phyloP scores from a whole-genome alignment of 2,113 vertebrate genomes.

The Thunnus maccoyii region DNA sequence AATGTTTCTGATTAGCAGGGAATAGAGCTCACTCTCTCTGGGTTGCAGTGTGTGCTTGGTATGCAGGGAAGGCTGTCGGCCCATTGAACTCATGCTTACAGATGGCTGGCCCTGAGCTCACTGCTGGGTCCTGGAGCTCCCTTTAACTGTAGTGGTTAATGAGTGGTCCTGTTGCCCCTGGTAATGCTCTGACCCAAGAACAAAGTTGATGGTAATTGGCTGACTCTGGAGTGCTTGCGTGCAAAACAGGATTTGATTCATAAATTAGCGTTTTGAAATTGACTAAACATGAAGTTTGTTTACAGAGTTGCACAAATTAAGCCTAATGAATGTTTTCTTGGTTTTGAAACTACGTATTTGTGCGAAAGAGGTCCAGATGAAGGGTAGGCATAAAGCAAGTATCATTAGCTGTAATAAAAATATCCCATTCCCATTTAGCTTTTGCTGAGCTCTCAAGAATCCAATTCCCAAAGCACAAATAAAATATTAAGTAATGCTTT shows the following conservation, averaged over 20 bases:
- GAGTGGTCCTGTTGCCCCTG: conserved; percentile 43
- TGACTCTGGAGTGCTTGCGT: conserved; percentile 31
- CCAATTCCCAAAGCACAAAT: conserved; percentile 67
- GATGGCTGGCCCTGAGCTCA: conserved; percentile 57
- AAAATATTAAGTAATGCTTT: conserved; percentile 76
- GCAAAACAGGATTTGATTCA: conserved; percentile 48
- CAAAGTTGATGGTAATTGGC: conserved; percentile 64
- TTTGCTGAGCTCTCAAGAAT: conserved; percentile 57
- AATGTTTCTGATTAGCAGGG: conserved; percentile 49
- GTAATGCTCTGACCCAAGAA: conserved; percentile 57
- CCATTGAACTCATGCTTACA: conserved; percentile 49
- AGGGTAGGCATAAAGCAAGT: conserved; percentile 45
- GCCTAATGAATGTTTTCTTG: conserved; percentile 42
- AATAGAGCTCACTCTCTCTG: conserved; percentile 17
- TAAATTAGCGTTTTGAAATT: conserved; percentile 52
- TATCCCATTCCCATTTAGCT: conserved; percentile 50
- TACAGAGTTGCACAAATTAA: conserved; percentile 51
- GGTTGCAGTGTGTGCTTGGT: conserved; percentile 37
- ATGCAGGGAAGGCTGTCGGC: conserved; percentile 38
- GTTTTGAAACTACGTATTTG: conserved; percentile 42
- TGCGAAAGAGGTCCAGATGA: conserved; percentile 49
- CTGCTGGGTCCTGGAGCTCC: conserved; percentile 41
- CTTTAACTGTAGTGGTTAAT: conserved; percentile 60
- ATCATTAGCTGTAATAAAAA: conserved; percentile 64
- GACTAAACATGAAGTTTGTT: conserved; percentile 56